Evolutionary conservation across 2,797 vertebrate species (phyloP), one percentile per base, ranked within the genome.

Genomic region (Cuniculus paca): DNA sequence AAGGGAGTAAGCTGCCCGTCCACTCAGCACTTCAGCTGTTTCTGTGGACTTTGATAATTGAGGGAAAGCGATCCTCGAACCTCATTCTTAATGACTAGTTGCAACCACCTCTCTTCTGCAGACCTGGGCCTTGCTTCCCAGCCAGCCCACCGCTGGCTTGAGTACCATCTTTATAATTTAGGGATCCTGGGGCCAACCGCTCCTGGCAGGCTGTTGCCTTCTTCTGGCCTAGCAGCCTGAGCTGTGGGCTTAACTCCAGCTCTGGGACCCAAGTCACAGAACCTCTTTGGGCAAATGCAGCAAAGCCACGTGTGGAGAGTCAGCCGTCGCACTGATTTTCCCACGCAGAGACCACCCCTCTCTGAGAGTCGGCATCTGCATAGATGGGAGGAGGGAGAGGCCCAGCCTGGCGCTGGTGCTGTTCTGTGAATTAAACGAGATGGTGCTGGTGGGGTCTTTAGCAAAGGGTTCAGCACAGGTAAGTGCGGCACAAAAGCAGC

Each of bases 381-480:
- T 36, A 45, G 8, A 3, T 1, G 12, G 8, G 8, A 45, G 34
- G 14, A 24, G 20, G 36, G 26, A 82, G 61, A 52, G 1, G 4
- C 22, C 26, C 20, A 0, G 20, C 6, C 11, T 4, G 7, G 34
- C 16, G 45, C 36, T 6, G n/a, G 26, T 34, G 22, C 39, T 24
- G 20, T 36, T 26, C 36, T 26, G 87, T 70, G 65, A 54, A 28
- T 1, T 45, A 34, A 12, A 8, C 0, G 28, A n/a, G 26, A 52
- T 3, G 2, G 6, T 34, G 19, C 1, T 0, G 0, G 31, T 0
- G 0, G 16, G 19, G 2, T 0, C 0, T 48, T 39, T n/a, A 16
- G 72, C 89, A 31, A 74, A 24, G 56, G 48, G 42, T 45, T 36
- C 34, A 7, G 75, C 78, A 91, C 42, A 70, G n/a, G 39, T 9